phyloP scores from a whole-genome alignment of 1,140 invertebrate species.

The Agrypnia vestita region DNA sequence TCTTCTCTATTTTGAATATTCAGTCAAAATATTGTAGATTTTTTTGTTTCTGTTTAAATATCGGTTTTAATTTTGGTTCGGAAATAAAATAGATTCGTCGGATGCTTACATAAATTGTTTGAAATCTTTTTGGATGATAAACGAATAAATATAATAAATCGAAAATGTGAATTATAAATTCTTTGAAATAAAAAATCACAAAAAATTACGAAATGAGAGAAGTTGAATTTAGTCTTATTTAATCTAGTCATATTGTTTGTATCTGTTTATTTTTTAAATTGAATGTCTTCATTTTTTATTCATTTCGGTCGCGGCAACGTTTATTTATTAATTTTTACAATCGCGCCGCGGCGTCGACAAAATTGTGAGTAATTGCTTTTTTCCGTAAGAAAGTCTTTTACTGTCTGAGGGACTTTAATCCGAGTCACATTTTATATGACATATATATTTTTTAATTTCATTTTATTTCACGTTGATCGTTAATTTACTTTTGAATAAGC shows the following conservation, averaged over 20 bases:
- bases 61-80: not conserved
- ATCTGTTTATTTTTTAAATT: conserved; percentile 48
- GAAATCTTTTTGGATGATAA: not conserved
- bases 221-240: conserved; percentile 34
- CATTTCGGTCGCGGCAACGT: conserved; percentile 28
- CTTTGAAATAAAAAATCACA: conserved; percentile 9
- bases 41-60: not conserved
- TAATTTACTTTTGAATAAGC: conserved; percentile 41
- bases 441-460: too few relatives aligned
- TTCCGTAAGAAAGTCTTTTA: conserved; percentile 36
- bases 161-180: conserved; percentile 26
- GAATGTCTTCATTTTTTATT: conserved; percentile 39
- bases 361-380: conserved; percentile 44
- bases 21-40: conserved; percentile 3
- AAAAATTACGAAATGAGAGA: conserved; percentile 4
- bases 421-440: too few relatives aligned
- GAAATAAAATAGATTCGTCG: not conserved
- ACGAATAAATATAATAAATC: conserved; percentile 20
- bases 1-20: not conserved
- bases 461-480: conserved; percentile 10
- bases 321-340: conserved; percentile 42
- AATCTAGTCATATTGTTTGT: conserved; percentile 52
- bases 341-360: conserved; percentile 11
- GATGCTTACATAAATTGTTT: not conserved
- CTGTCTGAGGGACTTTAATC: conserved; percentile 13